Evolutionary conservation across 2,888 invertebrate genomes (phyloP), one percentile per base, ranked within the genome.

Genomic region (Tribolium freemani): DNA sequence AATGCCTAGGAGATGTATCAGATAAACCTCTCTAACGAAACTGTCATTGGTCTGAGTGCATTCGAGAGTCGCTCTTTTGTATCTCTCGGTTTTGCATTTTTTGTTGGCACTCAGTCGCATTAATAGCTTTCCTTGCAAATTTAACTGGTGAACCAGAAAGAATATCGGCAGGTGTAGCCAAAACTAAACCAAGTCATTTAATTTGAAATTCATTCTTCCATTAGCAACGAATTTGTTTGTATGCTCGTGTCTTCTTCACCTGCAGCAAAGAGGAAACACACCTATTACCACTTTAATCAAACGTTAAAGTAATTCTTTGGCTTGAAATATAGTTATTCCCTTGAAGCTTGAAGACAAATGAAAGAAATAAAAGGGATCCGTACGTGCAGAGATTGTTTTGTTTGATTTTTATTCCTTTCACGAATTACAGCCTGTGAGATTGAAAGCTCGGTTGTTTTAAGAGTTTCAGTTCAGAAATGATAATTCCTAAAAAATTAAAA

Each of bases 221-320:
- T 60, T 60, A 60, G 45, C 45, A 60, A 60, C 60, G 60, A 60
- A 60, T 60, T 60, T 60, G 46, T 60, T 60, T 46, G 46, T 44
- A 60, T 46, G 21, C 60, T 21, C 46, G 46, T 21, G 38, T 26
- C 44, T 68, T n/a, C n/a, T n/a, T 68, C 67, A 68, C 67, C 67
- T 68, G 67, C 67, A n/a, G n/a, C n/a, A n/a, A n/a, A n/a, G 57
- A 38, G 67, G 67, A 68, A 48, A 68, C 67, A 68, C 67, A 68
- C 57, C 16, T 26, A 68, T 68, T 68, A 68, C 8, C 57, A 58
- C 50, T 57, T 68, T 68, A 67, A 67, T 67, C 21, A 46, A 38
- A 45, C 46, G 31, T 31, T 8, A 9, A 5, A 31, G 6, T 31
- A 31, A 31, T 31, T 3, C 31, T n/a, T 3, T 38, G 6, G 8